Conservation (phyloP, 2,113 vertebrate genomes). For the Silurus asotus region DNA sequence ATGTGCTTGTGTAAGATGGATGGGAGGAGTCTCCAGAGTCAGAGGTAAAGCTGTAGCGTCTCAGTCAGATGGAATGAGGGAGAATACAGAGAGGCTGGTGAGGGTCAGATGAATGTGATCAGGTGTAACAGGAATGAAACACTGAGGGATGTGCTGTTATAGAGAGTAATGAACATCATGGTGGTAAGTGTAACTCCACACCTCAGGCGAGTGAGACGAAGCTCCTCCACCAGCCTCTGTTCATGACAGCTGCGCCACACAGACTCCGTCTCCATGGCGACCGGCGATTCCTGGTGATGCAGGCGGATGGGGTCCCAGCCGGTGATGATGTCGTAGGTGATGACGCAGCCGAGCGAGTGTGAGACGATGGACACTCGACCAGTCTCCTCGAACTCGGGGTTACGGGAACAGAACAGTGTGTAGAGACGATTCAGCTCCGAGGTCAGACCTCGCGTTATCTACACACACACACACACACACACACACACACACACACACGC, state of each 20-base stretch:
- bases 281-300: constrained; percentile 81
- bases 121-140: too few species aligned
- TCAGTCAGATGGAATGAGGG: background rate
- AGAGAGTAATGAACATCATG: too few species aligned
- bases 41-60: background rate
- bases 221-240: constrained; percentile 81
- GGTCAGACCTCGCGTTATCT: constrained; percentile 93
- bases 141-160: too few species aligned
- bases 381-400: constrained; percentile 89
- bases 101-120: too few species aligned
- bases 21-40: too few species aligned
- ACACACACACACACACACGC: background rate
- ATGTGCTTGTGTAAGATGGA: too few species aligned
- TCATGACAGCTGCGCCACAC: constrained; percentile 82
- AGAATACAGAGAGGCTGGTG: too few species aligned
- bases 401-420: constrained; percentile 91
- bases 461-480: background rate
- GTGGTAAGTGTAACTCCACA: constrained; percentile 57
- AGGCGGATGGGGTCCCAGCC: constrained; percentile 91
- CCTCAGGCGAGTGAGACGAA: constrained; percentile 84
- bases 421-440: constrained; percentile 93
- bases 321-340: constrained; percentile 96
- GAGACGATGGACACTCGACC: constrained; percentile 95
- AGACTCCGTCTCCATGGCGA: constrained; percentile 76
- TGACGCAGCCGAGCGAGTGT: constrained; percentile 93